Conservation (phyloP, 2,888 invertebrate genomes). For the Hipparchia semele region DNA sequence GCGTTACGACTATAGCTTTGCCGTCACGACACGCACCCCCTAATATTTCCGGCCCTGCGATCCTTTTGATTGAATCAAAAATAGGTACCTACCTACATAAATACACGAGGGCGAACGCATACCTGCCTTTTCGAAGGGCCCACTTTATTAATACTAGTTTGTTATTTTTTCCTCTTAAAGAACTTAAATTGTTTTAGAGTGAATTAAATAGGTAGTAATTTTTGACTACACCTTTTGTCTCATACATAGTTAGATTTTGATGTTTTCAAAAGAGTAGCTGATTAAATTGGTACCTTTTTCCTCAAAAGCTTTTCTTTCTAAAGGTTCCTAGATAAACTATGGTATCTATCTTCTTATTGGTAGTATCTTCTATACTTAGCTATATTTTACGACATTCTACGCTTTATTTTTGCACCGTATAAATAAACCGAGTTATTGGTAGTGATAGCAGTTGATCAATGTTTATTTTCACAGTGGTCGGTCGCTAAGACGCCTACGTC, state of each 20-base stretch:
- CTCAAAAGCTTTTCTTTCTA: no score
- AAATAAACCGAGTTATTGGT: constrained; percentile 24
- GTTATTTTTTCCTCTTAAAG: constrained; percentile 42
- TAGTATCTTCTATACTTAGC: no score
- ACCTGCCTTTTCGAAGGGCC: constrained; percentile 57
- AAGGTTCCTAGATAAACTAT: no score
- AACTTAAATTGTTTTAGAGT: constrained; percentile 35
- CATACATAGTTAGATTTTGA: no score
- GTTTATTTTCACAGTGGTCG: constrained; percentile 41
- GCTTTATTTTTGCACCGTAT: not conserved
- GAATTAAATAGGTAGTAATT: constrained; percentile 13
- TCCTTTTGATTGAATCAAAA: constrained; percentile 70
- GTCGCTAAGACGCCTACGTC: constrained; percentile 48
- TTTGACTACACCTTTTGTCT: no score
- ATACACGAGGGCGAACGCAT: constrained; percentile 65
- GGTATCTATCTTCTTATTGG: no score
- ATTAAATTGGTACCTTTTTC: no score
- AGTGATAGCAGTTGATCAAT: constrained; percentile 26
- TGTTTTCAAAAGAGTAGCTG: no score
- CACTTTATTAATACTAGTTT: constrained; percentile 48
- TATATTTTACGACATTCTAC: no score
- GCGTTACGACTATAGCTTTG: constrained; percentile 35
- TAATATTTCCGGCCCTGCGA: constrained; percentile 71
- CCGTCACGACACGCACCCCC: constrained; percentile 47
- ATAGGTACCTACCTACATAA: constrained; percentile 47